Conservation (phyloP, 1,140 invertebrate genomes). For the Andrena cerasifolii region DNA sequence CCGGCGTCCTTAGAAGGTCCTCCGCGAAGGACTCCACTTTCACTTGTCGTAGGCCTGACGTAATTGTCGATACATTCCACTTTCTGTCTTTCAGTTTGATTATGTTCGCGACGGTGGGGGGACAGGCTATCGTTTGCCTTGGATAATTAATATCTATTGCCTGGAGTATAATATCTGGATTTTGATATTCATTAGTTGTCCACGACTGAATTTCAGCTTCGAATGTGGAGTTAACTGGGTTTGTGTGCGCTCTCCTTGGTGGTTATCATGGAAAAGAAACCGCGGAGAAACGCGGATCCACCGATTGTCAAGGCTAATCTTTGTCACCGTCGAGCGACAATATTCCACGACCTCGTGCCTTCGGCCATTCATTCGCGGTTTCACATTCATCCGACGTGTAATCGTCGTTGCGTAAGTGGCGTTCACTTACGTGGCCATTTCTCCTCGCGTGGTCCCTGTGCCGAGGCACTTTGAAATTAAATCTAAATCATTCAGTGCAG, state of each 20-base stretch:
- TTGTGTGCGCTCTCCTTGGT: background rate
- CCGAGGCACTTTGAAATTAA: background rate
- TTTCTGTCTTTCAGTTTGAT: background rate
- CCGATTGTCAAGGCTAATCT: background rate
- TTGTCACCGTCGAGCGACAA: background rate
- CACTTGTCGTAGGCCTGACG: background rate
- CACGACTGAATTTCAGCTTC: too few relatives aligned
- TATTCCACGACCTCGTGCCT: background rate
- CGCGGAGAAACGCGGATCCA: background rate
- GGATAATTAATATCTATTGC: too few relatives aligned
- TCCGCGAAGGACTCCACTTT: slow-evolving; percentile 1
- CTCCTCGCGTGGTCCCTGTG: background rate
- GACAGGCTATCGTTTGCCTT: too few relatives aligned
- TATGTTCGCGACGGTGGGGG: background rate
- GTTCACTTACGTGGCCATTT: background rate
- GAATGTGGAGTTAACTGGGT: too few relatives aligned
- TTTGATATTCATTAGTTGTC: too few relatives aligned
- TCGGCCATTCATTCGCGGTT: background rate
- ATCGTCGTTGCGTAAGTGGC: slow-evolving; percentile 2
- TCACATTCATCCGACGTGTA: slow-evolving; percentile 1
- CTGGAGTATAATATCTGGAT: too few relatives aligned
- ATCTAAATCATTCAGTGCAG: too few relatives aligned
- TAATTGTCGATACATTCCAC: background rate
- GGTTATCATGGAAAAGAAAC: background rate
- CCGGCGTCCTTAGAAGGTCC: background rate